Conservation (phyloP, 2,888 invertebrate species). For the Resseliella maxima region DNA sequence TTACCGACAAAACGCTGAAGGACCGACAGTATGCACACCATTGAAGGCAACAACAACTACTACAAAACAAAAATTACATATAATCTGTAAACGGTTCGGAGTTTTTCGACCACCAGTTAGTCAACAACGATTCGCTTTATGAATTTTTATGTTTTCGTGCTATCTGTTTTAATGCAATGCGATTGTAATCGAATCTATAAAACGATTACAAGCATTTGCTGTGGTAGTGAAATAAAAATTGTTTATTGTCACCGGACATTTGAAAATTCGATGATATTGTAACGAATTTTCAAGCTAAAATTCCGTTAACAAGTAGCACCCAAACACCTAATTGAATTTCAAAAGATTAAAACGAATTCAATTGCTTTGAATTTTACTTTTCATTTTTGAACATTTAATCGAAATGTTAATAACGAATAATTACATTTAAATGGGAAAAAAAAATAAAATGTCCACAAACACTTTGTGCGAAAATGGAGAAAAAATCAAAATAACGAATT, state of each 20-base stretch:
- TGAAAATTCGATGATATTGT: neutral
- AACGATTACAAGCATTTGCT: constrained; percentile 30
- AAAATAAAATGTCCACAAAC: too few relatives aligned
- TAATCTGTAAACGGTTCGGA: neutral
- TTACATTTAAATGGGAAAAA: too few relatives aligned
- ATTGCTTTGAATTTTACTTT: neutral
- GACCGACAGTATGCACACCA: constrained; percentile 16
- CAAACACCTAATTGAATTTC: neutral
- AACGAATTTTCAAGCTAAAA: neutral
- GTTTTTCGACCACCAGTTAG: neutral
- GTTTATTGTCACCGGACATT: neutral
- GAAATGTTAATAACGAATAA: too few relatives aligned
- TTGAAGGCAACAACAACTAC: neutral
- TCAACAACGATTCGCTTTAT: neutral
- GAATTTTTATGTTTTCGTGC: constrained; percentile 8
- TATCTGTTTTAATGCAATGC: constrained; percentile 33
- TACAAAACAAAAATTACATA: neutral
- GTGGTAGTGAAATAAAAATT: neutral
- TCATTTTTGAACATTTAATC: neutral
- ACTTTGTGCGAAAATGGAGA: too few relatives aligned
- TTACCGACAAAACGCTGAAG: constrained; percentile 33
- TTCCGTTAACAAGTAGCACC: neutral
- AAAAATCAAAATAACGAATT: too few relatives aligned
- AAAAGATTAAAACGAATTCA: neutral
- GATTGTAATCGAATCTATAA: constrained; percentile 52